These are phyloP conservation scores for Apamea crenata DNA, from an alignment of 2,888 invertebrate species.

Conservation along the genomic window DNA sequence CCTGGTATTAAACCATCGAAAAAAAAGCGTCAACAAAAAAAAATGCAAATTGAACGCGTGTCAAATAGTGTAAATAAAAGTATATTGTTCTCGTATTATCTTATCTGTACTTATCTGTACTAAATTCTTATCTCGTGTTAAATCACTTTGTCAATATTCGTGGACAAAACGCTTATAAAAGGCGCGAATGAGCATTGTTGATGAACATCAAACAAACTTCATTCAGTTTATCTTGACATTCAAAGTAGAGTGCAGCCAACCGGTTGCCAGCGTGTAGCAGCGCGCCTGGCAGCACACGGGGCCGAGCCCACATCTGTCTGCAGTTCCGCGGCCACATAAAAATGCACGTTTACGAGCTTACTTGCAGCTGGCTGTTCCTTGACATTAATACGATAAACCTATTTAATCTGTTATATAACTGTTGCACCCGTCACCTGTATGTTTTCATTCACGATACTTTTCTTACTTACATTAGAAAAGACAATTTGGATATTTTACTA, in stretches of 20 bases:
- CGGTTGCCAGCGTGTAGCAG: conserved; percentile 40
- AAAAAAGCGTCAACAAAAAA: conserved; percentile 13
- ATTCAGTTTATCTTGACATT: conserved; percentile 62
- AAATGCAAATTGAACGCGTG: conserved; percentile 12
- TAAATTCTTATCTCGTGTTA: conserved; percentile 43
- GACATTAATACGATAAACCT: conserved; percentile 60
- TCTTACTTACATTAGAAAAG: not conserved
- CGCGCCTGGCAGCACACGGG: conserved; percentile 3
- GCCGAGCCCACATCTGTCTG: conserved; percentile 46
- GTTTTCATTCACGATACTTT: conserved; percentile 24
- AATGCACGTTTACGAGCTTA: conserved; percentile 57
- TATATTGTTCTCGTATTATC: conserved; percentile 8
- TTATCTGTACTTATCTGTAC: conserved; percentile 41
- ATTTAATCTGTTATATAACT: conserved; percentile 37
- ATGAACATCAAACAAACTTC: conserved; percentile 28
- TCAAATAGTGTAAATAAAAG: conserved; percentile 44
- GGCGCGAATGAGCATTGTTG: conserved; percentile 45
- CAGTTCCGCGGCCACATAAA: conserved; percentile 38
- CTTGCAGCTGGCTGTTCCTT: conserved; percentile 47
- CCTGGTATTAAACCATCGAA: not conserved
- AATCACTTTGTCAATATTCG: conserved; percentile 43
- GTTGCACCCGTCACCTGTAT: conserved; percentile 12
- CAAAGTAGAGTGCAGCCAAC: conserved; percentile 48
- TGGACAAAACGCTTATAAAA: conserved; percentile 30
- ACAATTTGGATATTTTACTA: not conserved